Base-by-base conservation (phyloP, 2,797 vertebrate species). In the Gastrophryne carolinensis region DNA sequence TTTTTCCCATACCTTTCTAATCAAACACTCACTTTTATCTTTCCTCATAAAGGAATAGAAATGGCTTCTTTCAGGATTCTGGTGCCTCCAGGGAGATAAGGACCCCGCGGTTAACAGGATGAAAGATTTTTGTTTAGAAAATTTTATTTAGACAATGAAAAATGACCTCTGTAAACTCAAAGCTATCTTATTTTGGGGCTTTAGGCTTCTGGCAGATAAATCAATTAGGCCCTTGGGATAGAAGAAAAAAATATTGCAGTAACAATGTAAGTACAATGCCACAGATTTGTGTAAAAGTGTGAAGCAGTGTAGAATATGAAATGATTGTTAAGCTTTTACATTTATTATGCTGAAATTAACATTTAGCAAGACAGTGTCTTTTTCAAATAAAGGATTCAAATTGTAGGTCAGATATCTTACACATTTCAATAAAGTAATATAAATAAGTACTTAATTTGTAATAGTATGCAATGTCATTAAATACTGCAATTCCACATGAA, bases 51-150 rank as follows among this genome's bases (percentile, higher is more conserved):
- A 91, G 91, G 90, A 92, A 91, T 89, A 91, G 91, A 90, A 92
- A 92, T 92, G 89, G 90, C 87, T 92, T 92, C 88, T 90, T 89
- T 91, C 89, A 90, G 90, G 89, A 89, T 88, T 89, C 88, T 88
- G 84, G 89, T 89, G 88, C 89, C 91, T 91, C 90, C 87, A 85
- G 91, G 89, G 91, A 92, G 91, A 92, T 92, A 92, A 91, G 90
- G 89, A 90, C 90, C 90, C 90, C 85, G 90, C 89, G 87, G 91
- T 92, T 92, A 92, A 92, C 90, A 91, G 91, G 89, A 92, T 92
- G 91, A 92, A 90, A 92, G 91, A 92, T 92, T 92, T 92, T 92
- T 92, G 91, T 92, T 92, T 92, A 92, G 91, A 92, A 92, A 92
- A 90, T 91, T 92, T 92, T 92, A 92, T 92, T 92, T 92, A 92